phyloP scores from a whole-genome alignment of 1,140 invertebrate genomes.

The Pogonomyrmex californicus region DNA sequence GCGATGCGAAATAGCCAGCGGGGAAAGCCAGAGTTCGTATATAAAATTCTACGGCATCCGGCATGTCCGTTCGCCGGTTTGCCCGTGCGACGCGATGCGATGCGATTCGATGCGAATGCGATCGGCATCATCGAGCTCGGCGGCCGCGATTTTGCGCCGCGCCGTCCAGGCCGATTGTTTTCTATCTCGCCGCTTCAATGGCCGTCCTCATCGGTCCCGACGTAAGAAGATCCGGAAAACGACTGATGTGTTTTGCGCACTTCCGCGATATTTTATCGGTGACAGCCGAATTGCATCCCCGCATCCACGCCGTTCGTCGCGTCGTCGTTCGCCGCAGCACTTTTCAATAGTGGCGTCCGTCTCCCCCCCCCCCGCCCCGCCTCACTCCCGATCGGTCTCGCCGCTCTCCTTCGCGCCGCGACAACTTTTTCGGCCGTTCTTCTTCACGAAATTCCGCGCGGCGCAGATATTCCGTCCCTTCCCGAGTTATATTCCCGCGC shows the following conservation, averaged over 20 bases:
- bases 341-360: conserved; percentile 61
- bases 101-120: too few species aligned
- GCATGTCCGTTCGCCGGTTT: conserved; percentile 1
- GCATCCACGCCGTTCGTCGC: conserved; percentile 34
- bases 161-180: conserved; percentile 47
- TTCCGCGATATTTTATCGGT: conserved; percentile 72
- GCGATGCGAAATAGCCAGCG: conserved; percentile 9
- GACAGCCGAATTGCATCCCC: conserved; percentile 66
- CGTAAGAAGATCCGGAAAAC: conserved; percentile 54
- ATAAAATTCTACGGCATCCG: conserved; percentile 38
- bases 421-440: conserved; percentile 71
- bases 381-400: background rate
- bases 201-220: conserved; percentile 30
- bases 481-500: conserved; percentile 35
- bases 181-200: conserved; percentile 44
- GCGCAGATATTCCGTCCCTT: conserved; percentile 57
- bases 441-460: conserved; percentile 58
- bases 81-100: background rate
- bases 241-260: conserved; percentile 63
- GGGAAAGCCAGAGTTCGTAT: background rate
- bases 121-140: background rate
- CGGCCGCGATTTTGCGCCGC: conserved; percentile 37
- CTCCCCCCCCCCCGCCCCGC: background rate
- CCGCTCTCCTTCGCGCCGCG: conserved; percentile 27
- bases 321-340: conserved; percentile 64